Percentiles rank a stretch among this genome's conserved stretches.
Conservation (phyloP, 2,797 vertebrate species). For the Simalia tracyae region DNA sequence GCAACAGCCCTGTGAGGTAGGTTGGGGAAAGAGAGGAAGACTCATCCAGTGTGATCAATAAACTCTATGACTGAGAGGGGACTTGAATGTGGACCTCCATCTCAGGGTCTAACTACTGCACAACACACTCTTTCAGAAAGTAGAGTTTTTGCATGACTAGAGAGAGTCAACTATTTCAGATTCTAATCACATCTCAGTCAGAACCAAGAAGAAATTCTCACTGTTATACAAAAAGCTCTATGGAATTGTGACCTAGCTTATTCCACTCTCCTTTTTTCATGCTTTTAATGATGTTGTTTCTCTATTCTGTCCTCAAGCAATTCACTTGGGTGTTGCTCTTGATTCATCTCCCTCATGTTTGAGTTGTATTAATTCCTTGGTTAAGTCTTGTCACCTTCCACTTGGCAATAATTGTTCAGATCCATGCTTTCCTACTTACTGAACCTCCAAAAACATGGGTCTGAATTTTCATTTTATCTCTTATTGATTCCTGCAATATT, state of each 20-base stretch:
- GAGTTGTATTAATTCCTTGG: not conserved
- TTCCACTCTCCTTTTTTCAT: not conserved
- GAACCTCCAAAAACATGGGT: not conserved
- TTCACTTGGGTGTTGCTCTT: not conserved
- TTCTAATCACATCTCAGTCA: no score
- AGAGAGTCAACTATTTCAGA: no score
- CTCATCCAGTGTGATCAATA: no score
- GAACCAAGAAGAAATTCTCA: no score
- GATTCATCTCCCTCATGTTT: not conserved
- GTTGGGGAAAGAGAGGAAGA: no score
- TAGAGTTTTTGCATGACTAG: no score
- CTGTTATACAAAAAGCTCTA: no score
- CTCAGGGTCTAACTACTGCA: no score
- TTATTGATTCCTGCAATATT: not conserved
- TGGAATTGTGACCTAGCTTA: not conserved
- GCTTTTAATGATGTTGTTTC: not conserved
- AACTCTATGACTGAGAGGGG: no score
- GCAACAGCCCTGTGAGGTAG: no score
- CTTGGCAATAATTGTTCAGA: not conserved
- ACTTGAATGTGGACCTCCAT: no score
- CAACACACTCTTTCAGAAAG: no score
- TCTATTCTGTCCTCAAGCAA: not conserved
- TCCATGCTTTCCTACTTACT: not conserved
- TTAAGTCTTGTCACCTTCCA: not conserved
- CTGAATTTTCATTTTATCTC: not conserved